phyloP scores from a whole-genome alignment of 1,140 invertebrate genomes.

The Anastrepha obliqua region DNA sequence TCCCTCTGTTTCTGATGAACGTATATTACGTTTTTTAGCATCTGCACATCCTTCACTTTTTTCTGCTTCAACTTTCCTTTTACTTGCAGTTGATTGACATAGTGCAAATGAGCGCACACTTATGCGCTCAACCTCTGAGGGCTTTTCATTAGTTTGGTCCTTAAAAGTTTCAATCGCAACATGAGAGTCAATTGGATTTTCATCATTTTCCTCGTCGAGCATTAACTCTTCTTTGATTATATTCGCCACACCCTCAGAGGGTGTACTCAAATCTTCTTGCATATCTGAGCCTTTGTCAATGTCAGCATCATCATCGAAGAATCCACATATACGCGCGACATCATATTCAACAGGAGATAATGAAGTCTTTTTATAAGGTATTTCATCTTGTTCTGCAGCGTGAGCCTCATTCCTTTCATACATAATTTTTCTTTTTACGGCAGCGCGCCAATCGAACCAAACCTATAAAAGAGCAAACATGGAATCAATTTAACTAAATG shows the following conservation, averaged over 20 bases:
- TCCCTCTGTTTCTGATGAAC: background rate
- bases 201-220: background rate
- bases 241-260: background rate
- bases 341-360: background rate
- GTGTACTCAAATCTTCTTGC: background rate
- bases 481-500: background rate
- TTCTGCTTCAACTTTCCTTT: background rate
- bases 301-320: background rate
- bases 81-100: background rate
- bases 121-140: background rate
- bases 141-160: background rate
- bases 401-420: background rate
- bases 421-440: slow-evolving; percentile 1
- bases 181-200: background rate
- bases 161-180: background rate
- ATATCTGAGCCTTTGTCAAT: background rate
- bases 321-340: slow-evolving; percentile 7
- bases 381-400: background rate
- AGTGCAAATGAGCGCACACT: background rate
- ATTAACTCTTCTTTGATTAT: background rate
- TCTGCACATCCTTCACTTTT: background rate
- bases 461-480: background rate
- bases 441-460: slow-evolving; percentile 26
- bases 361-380: background rate
- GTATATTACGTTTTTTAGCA: background rate